phyloP scores from a whole-genome alignment of 2,888 invertebrate species.

The Xylocampa areola region DNA sequence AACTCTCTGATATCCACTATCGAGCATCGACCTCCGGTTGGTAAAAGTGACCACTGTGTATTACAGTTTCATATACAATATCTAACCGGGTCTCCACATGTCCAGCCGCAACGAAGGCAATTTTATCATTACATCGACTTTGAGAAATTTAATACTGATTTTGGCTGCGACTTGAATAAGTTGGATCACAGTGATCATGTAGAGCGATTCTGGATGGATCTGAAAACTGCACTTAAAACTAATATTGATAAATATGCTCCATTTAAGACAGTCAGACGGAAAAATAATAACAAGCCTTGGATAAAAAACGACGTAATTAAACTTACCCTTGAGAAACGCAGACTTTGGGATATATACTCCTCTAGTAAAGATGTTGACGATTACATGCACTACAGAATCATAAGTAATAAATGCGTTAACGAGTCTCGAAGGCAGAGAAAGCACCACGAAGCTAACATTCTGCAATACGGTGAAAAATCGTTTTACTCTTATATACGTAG shows the following conservation, averaged over 20 bases:
- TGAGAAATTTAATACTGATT: background rate
- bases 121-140: too few relatives aligned
- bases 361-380: background rate
- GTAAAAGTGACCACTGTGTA: background rate
- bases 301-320: background rate
- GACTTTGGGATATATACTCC: background rate
- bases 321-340: background rate
- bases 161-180: too few relatives aligned
- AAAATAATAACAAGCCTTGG: slow-evolving; percentile 1
- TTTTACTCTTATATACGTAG: slow-evolving; percentile 1
- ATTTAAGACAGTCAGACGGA: background rate
- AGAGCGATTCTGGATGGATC: background rate
- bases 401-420: background rate
- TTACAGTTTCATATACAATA: background rate
- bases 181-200: too few relatives aligned
- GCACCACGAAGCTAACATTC: background rate
- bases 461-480: background rate
- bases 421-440: background rate
- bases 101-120: background rate
- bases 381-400: background rate
- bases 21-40: background rate
- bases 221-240: background rate
- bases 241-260: background rate
- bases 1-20: background rate
- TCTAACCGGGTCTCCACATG: background rate